phyloP scores from a whole-genome alignment of 2,797 vertebrate genomes.

The Acanthurus lineatus region DNA sequence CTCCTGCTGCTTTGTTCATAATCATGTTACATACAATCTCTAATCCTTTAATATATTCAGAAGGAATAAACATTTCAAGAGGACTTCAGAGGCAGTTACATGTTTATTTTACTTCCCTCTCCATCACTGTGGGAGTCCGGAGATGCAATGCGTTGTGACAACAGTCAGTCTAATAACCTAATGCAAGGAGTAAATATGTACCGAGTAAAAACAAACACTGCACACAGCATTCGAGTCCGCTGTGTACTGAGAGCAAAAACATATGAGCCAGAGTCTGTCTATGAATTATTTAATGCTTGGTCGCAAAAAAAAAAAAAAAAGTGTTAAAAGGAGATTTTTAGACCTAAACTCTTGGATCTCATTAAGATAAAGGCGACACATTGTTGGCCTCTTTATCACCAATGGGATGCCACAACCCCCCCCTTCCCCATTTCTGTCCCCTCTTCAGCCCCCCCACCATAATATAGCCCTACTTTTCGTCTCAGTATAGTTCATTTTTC shows the following conservation, averaged over 20 bases:
- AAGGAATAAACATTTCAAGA: slow-evolving; percentile 53
- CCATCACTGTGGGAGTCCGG: slow-evolving; percentile 25
- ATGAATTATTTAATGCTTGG: background rate
- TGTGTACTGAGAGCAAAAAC: slow-evolving; percentile 2
- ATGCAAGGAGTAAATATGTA: slow-evolving; percentile 49
- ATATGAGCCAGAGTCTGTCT: background rate
- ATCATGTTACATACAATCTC: slow-evolving; percentile 65
- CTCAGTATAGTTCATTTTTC: slow-evolving; percentile 69
- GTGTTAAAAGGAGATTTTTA: background rate
- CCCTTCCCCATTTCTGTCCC: background rate
- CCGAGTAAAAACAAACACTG: slow-evolving; percentile 25
- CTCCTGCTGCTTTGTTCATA: slow-evolving; percentile 64
- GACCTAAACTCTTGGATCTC: background rate
- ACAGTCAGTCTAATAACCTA: slow-evolving; percentile 28
- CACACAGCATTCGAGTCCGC: background rate
- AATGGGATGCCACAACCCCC: background rate
- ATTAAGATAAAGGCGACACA: slow-evolving; percentile 26
- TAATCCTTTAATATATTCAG: slow-evolving; percentile 68
- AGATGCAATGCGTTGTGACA: slow-evolving; percentile 24
- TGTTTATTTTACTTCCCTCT: slow-evolving; percentile 54
- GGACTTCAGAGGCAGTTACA: slow-evolving; percentile 42
- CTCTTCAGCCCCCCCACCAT: background rate
- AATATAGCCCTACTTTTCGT: slow-evolving; percentile 30
- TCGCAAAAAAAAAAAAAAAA: background rate
- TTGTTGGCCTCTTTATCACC: slow-evolving; percentile 14